Conservation (phyloP, 2,797 vertebrate species). For the Chromis chromis region DNA sequence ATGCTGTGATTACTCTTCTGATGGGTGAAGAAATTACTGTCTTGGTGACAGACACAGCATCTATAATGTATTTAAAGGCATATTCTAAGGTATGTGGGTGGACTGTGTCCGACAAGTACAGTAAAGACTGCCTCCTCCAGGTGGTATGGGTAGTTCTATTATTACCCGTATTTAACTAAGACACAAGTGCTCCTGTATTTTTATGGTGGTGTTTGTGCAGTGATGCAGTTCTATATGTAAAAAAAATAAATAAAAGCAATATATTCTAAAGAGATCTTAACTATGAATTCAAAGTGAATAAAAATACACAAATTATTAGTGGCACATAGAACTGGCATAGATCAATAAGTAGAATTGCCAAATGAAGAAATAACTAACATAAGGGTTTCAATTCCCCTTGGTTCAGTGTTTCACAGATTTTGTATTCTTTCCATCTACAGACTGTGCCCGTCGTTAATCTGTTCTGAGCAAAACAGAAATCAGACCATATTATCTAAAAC, state of each 20-base stretch:
- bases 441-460: conserved; percentile 30
- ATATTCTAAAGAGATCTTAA: neutral
- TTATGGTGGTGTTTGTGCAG: conserved; percentile 4
- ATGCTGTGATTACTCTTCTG: conserved; percentile 81
- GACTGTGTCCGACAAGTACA: conserved; percentile 37
- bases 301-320: neutral
- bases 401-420: conserved; percentile 15
- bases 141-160: conserved; percentile 28
- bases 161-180: conserved; percentile 26
- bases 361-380: conserved; percentile 14
- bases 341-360: neutral
- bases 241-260: neutral
- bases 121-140: conserved; percentile 35
- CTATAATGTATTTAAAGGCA: conserved; percentile 72
- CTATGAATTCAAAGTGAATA: neutral
- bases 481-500: conserved; percentile 45
- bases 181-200: conserved; percentile 24
- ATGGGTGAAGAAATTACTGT: conserved; percentile 78
- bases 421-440: conserved; percentile 24
- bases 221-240: neutral
- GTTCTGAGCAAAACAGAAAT: conserved; percentile 35
- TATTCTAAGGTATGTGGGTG: conserved; percentile 50
- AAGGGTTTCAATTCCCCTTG: conserved; percentile 4
- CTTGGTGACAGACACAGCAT: conserved; percentile 71
- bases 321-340: neutral